These are phyloP conservation scores for Perca fluviatilis DNA, from an alignment of 2,113 vertebrate genomes.

Conservation along the genomic window DNA sequence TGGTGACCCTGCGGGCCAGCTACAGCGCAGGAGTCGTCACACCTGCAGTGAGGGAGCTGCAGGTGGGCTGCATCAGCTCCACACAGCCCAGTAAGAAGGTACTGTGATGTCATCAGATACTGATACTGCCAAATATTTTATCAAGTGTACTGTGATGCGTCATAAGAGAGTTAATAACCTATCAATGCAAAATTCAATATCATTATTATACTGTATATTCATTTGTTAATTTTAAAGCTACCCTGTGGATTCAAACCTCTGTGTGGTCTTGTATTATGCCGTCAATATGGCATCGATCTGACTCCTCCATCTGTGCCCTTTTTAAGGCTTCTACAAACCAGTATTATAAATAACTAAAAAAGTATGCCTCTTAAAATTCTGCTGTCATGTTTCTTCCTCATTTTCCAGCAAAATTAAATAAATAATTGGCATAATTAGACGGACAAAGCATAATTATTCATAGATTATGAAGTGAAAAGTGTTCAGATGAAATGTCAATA, in stretches of 20 bases:
- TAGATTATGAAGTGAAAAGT: not conserved
- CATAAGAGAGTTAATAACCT: not conserved
- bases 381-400: not conserved
- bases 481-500: not conserved
- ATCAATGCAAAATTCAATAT: not conserved
- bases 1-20: constrained; percentile 84
- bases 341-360: not conserved
- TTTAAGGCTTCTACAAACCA: not conserved
- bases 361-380: not conserved
- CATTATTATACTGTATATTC: not conserved
- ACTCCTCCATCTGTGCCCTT: not conserved
- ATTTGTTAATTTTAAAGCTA: not conserved
- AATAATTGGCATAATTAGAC: not conserved
- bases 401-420: not conserved
- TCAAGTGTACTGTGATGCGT: not conserved
- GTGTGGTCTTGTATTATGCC: not conserved
- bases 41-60: constrained; percentile 85
- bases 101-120: constrained; percentile 10
- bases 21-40: constrained; percentile 60
- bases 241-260: not conserved
- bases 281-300: not conserved
- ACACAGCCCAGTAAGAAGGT: constrained; percentile 87
- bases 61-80: constrained; percentile 88
- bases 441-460: not conserved
- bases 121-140: not conserved